phyloP scores from a whole-genome alignment of 2,888 invertebrate species.

The Cheilosia vulpina region DNA sequence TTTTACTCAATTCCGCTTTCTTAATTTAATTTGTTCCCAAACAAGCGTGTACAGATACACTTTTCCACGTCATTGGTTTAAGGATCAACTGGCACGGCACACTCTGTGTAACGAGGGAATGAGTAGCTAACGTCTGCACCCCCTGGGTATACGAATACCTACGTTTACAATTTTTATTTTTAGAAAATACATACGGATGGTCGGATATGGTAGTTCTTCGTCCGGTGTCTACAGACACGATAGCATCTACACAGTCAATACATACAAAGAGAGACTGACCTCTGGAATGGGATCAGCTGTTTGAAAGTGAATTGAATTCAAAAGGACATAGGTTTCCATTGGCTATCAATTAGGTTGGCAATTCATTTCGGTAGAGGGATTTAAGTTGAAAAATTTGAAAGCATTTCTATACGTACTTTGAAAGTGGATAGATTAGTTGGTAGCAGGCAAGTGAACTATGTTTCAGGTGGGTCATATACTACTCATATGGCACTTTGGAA shows the following conservation, averaged over 20 bases:
- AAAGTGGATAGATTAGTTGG: too few species aligned
- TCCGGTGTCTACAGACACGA: not conserved
- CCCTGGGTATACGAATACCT: not conserved
- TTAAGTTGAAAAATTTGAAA: slow-evolving; percentile 2
- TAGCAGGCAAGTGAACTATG: too few species aligned
- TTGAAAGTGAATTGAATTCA: slow-evolving; percentile 52
- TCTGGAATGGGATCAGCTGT: slow-evolving; percentile 57
- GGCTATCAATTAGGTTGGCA: slow-evolving; percentile 42
- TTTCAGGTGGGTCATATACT: not conserved
- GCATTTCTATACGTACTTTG: not conserved
- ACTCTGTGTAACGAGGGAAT: not conserved
- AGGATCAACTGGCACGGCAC: slow-evolving; percentile 45
- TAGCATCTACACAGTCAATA: not conserved
- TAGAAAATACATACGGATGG: slow-evolving; percentile 30
- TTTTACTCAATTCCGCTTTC: slow-evolving; percentile 64
- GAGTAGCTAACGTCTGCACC: slow-evolving; percentile 8
- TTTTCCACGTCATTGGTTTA: slow-evolving; percentile 68
- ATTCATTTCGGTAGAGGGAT: not conserved
- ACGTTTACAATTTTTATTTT: slow-evolving; percentile 26
- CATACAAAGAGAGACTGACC: not conserved
- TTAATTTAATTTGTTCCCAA: slow-evolving; percentile 70
- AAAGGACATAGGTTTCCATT: slow-evolving; percentile 39
- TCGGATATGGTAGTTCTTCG: not conserved
- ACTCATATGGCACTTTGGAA: not conserved
- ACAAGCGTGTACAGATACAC: slow-evolving; percentile 64